A percentile compares a stretch with the other conserved stretches of the same genome.
phyloP scores from a whole-genome alignment of 92 coral and sea anemone species.

The Siderastrea radians region DNA sequence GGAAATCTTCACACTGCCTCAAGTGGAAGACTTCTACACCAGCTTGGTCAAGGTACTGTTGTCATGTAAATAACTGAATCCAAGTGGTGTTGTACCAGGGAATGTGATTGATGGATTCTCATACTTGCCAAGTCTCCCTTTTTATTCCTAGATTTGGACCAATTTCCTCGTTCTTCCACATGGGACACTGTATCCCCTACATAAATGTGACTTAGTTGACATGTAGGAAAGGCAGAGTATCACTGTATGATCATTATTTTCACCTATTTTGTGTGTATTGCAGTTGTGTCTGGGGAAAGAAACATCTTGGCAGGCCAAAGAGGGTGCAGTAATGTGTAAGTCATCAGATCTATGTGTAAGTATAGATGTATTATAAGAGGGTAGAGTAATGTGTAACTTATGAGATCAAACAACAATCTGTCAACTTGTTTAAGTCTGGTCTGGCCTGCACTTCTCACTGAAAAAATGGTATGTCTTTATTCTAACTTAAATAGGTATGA shows the following conservation, averaged over 20 bases:
- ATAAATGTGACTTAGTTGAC: too few species aligned
- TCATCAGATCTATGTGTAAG: neutral
- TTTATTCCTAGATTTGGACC: too few species aligned
- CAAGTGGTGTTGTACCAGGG: too few species aligned
- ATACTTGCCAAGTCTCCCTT: too few species aligned
- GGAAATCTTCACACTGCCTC: constrained; percentile 81
- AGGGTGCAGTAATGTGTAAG: constrained; percentile 99
- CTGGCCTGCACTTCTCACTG: too few species aligned
- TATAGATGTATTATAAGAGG: too few species aligned
- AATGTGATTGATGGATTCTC: too few species aligned
- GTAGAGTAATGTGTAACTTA: too few species aligned
- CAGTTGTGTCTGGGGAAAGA: constrained; percentile 93
- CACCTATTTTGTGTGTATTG: neutral
- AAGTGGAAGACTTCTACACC: constrained; percentile 82
- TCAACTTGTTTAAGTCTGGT: too few species aligned
- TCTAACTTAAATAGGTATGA: constrained; percentile 76
- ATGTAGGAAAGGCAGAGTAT: neutral
- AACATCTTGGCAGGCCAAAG: constrained; percentile 98
- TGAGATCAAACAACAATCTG: too few species aligned
- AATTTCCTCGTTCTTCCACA: too few species aligned
- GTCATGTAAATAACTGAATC: neutral
- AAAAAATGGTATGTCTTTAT: neutral
- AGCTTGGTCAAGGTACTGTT: constrained; percentile 83
- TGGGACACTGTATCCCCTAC: too few species aligned
- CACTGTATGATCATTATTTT: neutral